Percentiles rank a stretch among this genome's conserved stretches.
phyloP scores from a whole-genome alignment of 2,113 vertebrate genomes.

The Myiagra hebetior region DNA sequence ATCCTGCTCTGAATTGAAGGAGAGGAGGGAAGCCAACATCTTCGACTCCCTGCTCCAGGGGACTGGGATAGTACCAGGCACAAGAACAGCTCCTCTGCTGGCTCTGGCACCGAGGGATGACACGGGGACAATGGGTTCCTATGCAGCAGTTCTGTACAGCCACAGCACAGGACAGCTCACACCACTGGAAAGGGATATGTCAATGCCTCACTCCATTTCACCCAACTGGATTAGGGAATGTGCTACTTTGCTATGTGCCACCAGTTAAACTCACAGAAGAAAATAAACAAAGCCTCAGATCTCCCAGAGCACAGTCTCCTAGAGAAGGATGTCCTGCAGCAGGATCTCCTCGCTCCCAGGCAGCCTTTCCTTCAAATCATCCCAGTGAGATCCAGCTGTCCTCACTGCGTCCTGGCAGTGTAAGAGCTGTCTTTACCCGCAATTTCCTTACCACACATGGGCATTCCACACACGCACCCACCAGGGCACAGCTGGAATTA shows the following conservation, averaged over 20 bases:
- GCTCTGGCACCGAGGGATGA: background rate
- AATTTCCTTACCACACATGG: background rate
- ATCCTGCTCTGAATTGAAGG: background rate
- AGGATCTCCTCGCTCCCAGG: background rate
- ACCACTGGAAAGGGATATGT: background rate
- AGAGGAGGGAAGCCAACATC: background rate
- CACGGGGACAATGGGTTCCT: rapidly evolving
- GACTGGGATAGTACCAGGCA: background rate
- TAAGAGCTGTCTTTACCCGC: background rate
- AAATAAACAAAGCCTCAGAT: background rate
- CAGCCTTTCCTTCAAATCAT: background rate
- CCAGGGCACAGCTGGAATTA: background rate
- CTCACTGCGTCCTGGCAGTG: background rate
- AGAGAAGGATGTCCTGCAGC: background rate
- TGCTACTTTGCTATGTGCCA: background rate
- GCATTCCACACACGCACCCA: background rate
- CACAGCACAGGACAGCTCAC: background rate
- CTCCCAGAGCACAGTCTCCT: background rate
- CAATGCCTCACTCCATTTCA: background rate
- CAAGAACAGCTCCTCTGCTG: background rate
- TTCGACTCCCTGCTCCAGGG: rapidly evolving
- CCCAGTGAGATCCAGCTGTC: background rate
- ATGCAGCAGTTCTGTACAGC: background rate
- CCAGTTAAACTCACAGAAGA: background rate
- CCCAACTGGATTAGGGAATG: background rate